phyloP scores from a whole-genome alignment of 1,140 invertebrate species.

The Vollenhovia emeryi region DNA sequence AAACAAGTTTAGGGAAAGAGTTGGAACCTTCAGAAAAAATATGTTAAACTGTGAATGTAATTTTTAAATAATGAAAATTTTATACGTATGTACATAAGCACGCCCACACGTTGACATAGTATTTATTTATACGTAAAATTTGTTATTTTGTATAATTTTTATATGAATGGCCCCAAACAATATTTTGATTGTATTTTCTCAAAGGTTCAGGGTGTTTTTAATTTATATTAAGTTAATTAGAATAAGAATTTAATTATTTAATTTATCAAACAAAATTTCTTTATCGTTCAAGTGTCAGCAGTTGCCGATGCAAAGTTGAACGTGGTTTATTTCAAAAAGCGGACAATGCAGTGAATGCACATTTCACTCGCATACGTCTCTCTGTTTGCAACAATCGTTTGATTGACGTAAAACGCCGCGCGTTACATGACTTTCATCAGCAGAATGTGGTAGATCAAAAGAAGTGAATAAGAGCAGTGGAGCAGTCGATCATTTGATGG shows the following conservation, averaged over 20 bases:
- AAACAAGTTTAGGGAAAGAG: neutral
- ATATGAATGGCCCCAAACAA: no score
- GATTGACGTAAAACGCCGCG: neutral
- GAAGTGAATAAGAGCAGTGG: conserved; percentile 11
- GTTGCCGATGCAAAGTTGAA: neutral
- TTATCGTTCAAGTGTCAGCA: neutral
- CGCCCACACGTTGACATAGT: no score
- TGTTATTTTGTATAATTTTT: no score
- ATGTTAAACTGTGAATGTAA: neutral
- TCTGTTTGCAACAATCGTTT: conserved; percentile 36
- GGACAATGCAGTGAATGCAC: neutral
- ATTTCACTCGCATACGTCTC: conserved; percentile 15
- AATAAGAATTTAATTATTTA: neutral
- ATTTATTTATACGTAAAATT: neutral
- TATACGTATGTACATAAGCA: neutral
- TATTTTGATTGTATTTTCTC: neutral
- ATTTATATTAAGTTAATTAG: neutral
- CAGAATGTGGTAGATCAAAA: conserved; percentile 26
- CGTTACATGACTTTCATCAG: conserved; percentile 36
- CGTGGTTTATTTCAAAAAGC: conserved; percentile 24
- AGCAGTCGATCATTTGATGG: conserved; percentile 4
- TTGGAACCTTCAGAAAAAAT: neutral
- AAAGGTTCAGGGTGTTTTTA: neutral
- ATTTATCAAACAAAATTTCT: neutral
- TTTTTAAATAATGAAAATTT: neutral